Evolutionary conservation across 2,888 invertebrate species (phyloP), one percentile per base, ranked within the genome.

Genomic region (Dioctria rufipes): DNA sequence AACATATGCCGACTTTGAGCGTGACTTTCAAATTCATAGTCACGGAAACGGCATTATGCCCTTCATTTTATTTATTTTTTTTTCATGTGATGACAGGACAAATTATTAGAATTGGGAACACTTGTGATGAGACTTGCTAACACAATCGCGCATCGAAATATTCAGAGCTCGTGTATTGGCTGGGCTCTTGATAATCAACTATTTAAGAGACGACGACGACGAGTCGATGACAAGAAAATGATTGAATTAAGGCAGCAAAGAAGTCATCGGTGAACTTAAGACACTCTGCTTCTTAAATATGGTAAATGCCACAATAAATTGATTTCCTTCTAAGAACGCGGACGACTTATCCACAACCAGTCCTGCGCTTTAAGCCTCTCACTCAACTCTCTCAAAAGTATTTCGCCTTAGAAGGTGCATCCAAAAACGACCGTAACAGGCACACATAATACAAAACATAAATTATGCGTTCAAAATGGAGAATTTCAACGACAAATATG

Each of bases 101-200:
- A 71, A 71, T 71, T 71, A 71, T 71, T 71, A n/a, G 58, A 71
- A 71, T 71, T 71, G 71, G 71, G 49, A 51, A 71, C 71, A 71
- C 25, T 60, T 25, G 60, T 3, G n/a, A 13, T 60, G 5, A 9
- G 8, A n/a, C 60, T 5, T 25, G 13, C 60, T 60, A n/a, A n/a
- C n/a, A 46, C 58, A 5, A 11, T 58, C 51, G 51, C 51, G 51
- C 51, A 3, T 11, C 51, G 4, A n/a, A 3, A 51, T 51, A 51
- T 8, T 8, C n/a, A n/a, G 51, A 51, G n/a, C 51, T 11, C 51
- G 25, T 25, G 25, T 25, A 2, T 25, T 25, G 25, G 0, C 60
- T 60, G 13, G 60, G 3, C 5, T n/a, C 60, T 60, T 5, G 8
- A 9, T 5, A 60, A 60, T 60, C 13, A 25, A 25, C 25, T 25